Conservation (phyloP, 35 echinoderm and acorn worm species). For the Apostichopus parvimensis region DNA sequence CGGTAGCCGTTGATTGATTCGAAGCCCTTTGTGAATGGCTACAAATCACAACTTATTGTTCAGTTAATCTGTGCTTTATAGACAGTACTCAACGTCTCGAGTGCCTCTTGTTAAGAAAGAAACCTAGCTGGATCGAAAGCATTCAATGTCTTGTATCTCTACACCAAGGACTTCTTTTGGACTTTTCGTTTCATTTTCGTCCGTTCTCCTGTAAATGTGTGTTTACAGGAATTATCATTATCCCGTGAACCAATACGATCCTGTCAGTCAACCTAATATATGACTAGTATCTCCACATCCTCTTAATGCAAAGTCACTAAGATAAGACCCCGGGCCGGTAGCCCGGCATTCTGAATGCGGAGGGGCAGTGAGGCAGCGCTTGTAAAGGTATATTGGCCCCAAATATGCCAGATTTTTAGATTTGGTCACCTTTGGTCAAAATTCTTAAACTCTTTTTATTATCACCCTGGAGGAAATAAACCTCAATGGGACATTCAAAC, state of each 20-base stretch:
- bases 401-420: too few species aligned
- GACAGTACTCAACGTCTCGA: background rate
- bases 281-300: too few species aligned
- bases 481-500: too few species aligned
- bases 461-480: too few species aligned
- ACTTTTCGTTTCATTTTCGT: background rate
- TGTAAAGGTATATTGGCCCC: too few species aligned
- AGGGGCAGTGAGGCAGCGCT: too few species aligned
- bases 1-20: background rate
- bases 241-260: background rate
- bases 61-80: conserved; percentile 14
- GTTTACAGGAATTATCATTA: conserved; percentile 42
- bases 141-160: background rate
- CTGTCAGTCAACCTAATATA: background rate
- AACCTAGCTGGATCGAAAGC: background rate
- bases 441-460: too few species aligned
- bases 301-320: too few species aligned
- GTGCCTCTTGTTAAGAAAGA: background rate
- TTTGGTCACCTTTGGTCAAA: too few species aligned
- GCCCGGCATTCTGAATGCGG: too few species aligned
- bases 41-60: background rate
- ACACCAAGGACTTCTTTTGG: conserved; percentile 4
- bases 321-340: too few species aligned
- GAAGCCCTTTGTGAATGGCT: background rate
- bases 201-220: conserved; percentile 21